phyloP scores from a whole-genome alignment of 2,113 vertebrate genomes.

The Phylloscopus trochilus region DNA sequence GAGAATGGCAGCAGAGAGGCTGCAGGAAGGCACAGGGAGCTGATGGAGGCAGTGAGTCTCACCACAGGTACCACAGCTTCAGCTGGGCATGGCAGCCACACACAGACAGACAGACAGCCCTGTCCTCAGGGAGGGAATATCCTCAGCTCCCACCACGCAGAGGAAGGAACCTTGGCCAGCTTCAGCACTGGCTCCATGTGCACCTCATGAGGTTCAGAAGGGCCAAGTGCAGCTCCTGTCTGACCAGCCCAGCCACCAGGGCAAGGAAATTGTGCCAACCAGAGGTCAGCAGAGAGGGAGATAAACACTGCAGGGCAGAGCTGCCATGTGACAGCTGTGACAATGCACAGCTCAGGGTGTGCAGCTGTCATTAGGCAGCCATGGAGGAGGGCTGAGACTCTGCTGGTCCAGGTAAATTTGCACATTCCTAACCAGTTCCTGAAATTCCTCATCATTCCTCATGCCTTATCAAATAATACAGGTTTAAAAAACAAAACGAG shows the following conservation, averaged over 20 bases:
- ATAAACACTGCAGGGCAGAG: not conserved
- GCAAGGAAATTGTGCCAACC: not conserved
- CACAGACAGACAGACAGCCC: too few relatives aligned
- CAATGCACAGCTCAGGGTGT: rapidly evolving
- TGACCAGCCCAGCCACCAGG: not conserved
- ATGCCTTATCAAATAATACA: not conserved
- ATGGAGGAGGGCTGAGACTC: not conserved
- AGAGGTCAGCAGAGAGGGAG: not conserved
- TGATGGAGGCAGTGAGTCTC: too few relatives aligned
- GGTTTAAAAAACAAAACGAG: not conserved
- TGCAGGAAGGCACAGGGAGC: too few relatives aligned
- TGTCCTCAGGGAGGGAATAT: too few relatives aligned
- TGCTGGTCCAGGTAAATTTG: rapidly evolving
- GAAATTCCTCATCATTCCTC: not conserved
- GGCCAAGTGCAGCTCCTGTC: not conserved
- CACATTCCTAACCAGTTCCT: rapidly evolving
- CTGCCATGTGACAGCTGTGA: not conserved
- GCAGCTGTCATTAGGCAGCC: not conserved
- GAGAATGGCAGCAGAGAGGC: too few relatives aligned
- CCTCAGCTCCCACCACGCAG: too few relatives aligned
- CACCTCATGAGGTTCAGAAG: too few relatives aligned
- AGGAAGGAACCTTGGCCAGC: not conserved
- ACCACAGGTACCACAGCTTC: too few relatives aligned
- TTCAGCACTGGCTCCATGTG: not conserved
- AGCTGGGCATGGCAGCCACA: too few relatives aligned